phyloP scores from a whole-genome alignment of 2,113 vertebrate genomes.

The Clarias magur region DNA sequence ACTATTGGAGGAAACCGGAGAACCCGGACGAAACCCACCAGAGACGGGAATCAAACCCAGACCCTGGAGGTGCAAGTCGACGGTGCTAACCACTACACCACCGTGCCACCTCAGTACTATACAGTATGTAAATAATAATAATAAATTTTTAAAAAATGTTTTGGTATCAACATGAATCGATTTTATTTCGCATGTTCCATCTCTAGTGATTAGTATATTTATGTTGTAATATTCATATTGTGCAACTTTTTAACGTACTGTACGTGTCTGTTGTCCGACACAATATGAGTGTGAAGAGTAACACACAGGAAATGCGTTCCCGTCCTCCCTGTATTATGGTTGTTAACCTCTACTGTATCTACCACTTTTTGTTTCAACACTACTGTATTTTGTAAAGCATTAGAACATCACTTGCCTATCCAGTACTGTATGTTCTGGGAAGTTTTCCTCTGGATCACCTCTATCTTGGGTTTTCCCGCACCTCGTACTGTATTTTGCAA shows the following conservation, averaged over 20 bases:
- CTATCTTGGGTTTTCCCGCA: background rate
- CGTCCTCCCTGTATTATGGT: background rate
- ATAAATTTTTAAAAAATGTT: no score
- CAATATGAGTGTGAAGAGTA: background rate
- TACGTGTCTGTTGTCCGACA: background rate
- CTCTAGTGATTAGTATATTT: background rate
- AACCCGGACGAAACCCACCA: no score
- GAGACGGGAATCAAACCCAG: no score
- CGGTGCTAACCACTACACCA: no score
- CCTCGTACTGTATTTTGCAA: background rate
- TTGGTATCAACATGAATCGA: no score
- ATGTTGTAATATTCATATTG: background rate
- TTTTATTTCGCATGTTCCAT: no score
- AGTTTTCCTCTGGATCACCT: background rate
- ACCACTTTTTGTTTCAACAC: background rate
- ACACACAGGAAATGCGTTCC: background rate
- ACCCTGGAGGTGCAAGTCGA: no score
- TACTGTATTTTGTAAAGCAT: background rate
- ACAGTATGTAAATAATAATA: no score
- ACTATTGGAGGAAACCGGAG: no score
- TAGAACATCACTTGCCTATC: background rate
- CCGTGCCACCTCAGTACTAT: no score
- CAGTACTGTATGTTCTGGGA: background rate
- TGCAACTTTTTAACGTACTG: background rate
- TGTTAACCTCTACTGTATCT: background rate